phyloP scores from a whole-genome alignment of 2,888 invertebrate genomes.

The Nudaria mundana region DNA sequence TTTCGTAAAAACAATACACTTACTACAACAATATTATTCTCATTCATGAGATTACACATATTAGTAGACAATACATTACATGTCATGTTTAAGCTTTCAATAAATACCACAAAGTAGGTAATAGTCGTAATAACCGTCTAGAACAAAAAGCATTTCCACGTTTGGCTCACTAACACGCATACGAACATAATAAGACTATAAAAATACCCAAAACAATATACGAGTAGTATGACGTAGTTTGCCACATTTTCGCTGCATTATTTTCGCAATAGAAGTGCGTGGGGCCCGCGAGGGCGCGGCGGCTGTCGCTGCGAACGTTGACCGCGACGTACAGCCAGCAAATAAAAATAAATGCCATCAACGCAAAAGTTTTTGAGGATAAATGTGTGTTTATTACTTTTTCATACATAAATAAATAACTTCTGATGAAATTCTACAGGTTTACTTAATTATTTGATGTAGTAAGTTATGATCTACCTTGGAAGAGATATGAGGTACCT shows the following conservation, averaged over 20 bases:
- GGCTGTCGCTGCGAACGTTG: conserved; percentile 54
- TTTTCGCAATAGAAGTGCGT: conserved; percentile 60
- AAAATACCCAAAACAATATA: conserved; percentile 42
- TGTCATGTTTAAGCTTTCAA: no score
- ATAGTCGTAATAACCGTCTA: conserved; percentile 17
- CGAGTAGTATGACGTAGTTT: conserved; percentile 41
- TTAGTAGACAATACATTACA: no score
- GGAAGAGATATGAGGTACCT: no score
- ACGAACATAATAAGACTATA: conserved; percentile 27
- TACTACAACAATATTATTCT: no score
- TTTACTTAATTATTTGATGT: no score
- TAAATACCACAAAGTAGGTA: conserved; percentile 17
- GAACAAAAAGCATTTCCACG: conserved; percentile 29
- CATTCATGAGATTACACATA: no score
- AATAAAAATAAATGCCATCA: conserved; percentile 24
- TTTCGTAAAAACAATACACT: no score
- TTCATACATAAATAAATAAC: no score
- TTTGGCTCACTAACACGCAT: conserved; percentile 26
- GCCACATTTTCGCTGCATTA: conserved; percentile 55
- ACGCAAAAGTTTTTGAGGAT: no score
- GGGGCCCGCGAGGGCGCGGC: conserved; percentile 54
- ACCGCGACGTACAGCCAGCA: conserved; percentile 52
- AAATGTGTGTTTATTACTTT: no score
- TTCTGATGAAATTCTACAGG: no score
- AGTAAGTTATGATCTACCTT: no score